phyloP scores from a whole-genome alignment of 2,797 vertebrate species.

The Ibycter americanus region DNA sequence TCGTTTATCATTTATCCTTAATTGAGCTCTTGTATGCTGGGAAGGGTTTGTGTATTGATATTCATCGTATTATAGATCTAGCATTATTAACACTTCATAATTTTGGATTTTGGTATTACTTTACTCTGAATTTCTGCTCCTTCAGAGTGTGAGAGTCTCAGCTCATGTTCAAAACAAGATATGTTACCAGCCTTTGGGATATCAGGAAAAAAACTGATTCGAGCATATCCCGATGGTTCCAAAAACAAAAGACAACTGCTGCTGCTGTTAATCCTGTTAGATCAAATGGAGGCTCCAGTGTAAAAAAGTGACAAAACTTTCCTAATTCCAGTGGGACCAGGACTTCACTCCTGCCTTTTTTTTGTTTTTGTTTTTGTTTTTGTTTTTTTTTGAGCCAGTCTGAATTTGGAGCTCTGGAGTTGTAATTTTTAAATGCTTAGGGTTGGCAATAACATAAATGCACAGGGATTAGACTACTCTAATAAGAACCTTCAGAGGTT shows the following conservation, averaged over 20 bases:
- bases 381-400: not conserved
- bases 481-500: constrained; percentile 50
- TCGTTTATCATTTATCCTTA: not conserved
- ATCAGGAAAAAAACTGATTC: not conserved
- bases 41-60: not conserved
- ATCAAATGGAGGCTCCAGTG: not conserved
- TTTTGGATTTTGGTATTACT: not conserved
- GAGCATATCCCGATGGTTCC: not conserved
- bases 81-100: not conserved
- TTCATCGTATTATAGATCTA: not conserved
- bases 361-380: too few relatives aligned
- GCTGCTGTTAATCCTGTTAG: not conserved
- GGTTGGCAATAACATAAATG: constrained; percentile 26
- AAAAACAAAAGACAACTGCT: not conserved
- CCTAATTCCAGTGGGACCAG: not conserved
- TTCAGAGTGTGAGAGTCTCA: not conserved
- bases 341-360: not conserved
- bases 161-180: not conserved
- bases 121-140: not conserved
- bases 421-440: not conserved
- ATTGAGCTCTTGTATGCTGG: not conserved
- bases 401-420: not conserved
- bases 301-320: constrained; percentile 1
- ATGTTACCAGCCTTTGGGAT: not conserved
- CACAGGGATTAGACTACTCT: constrained; percentile 47